Conservation (phyloP, 2,888 invertebrate species). For the Apamea anceps region DNA sequence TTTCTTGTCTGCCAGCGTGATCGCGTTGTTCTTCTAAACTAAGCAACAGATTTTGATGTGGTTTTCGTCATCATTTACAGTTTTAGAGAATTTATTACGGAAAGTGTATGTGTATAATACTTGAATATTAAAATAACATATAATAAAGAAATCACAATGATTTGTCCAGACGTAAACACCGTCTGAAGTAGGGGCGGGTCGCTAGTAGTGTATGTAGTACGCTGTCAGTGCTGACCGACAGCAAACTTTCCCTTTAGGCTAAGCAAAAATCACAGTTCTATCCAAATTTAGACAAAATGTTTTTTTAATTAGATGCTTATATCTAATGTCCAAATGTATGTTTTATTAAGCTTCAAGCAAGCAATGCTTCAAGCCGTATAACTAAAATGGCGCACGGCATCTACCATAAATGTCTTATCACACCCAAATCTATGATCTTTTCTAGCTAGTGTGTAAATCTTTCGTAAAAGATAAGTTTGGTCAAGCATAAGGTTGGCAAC, state of each 20-base stretch:
- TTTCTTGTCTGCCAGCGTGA: background rate
- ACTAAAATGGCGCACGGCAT: background rate
- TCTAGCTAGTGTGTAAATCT: slow-evolving; percentile 2
- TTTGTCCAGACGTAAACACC: background rate
- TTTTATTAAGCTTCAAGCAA: background rate
- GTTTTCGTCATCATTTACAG: background rate
- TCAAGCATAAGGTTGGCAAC: slow-evolving; percentile 26
- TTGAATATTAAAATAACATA: background rate
- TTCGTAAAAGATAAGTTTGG: slow-evolving; percentile 1
- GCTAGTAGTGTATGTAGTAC: background rate
- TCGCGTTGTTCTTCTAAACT: background rate
- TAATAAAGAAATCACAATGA: background rate
- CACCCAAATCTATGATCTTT: slow-evolving; percentile 5
- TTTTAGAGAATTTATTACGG: background rate
- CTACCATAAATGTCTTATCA: background rate
- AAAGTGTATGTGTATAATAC: background rate
- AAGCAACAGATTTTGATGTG: background rate
- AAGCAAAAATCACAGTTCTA: no score
- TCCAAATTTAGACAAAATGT: no score
- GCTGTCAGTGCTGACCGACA: no score
- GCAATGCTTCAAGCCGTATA: background rate
- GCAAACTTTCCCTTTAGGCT: no score
- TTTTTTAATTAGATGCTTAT: no score
- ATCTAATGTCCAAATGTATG: no score
- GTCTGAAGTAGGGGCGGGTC: background rate